Base-by-base conservation (phyloP, 1,140 invertebrate species). In the Adoxophyes honmai region DNA sequence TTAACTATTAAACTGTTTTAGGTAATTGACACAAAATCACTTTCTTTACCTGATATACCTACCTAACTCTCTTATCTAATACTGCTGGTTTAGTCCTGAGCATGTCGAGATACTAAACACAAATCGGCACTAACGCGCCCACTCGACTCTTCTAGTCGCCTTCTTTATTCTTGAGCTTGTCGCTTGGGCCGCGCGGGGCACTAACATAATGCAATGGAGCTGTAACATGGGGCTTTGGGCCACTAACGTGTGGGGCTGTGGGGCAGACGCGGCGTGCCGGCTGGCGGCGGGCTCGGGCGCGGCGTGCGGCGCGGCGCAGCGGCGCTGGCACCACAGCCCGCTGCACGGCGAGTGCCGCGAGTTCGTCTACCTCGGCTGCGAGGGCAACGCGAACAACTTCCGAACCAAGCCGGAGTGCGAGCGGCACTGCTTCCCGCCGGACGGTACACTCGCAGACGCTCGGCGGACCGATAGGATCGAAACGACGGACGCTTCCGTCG, bases 331-430 rank as follows among this genome's bases (percentile, higher is more conserved):
- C 74, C 84, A 83, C 74, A 73, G 73, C 70, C 54, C 57, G 18
- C 35, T 52, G 28, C 53, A 61, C 64, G 74, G 54, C 4, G 75
- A 78, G 52, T 96, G 94, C 80, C 90, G 90, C 37, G 85, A 91
- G 66, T 98, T 98, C 85, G 89, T 87, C 8, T 98, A 96, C 75
- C 93, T 94, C 42, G 97, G 97, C 59, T 98, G 96, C 81, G 92
- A 92, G 35, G 97, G 97, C 44, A 97, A 95, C 67, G 93, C 91
- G 15, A 98, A 98, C 81, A 93, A 95, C 68, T 98, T 97, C 86
- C 91, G 88, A 54, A 91, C 92, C 13, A 81, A 90, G 51, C 81
- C 91, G 37, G 94, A 96, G 64, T 97, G 96, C 75, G 91, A 93
- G 70, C 89, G 90, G 4, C 89, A 92, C 65, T 96, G 94, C 76